A percentile compares a stretch with the other conserved stretches of the same genome.
These are phyloP conservation scores for Parnassius glacialis DNA, from an alignment of 2,888 invertebrate genomes.

Conservation along the genomic window DNA sequence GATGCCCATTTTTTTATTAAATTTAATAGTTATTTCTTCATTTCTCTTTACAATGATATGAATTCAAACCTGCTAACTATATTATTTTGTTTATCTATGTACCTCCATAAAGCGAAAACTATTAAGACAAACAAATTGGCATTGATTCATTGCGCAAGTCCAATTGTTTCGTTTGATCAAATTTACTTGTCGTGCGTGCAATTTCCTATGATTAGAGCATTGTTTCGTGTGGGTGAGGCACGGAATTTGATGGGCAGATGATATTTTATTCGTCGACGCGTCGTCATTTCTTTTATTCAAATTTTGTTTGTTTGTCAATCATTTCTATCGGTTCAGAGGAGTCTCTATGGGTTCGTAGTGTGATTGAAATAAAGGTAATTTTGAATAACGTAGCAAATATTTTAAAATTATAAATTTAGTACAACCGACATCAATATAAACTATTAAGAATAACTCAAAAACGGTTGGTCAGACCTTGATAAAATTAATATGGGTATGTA, in stretches of 20 bases:
- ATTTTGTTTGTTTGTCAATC: conserved; percentile 14
- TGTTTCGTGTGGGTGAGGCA: conserved; percentile 20
- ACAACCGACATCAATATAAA: too few relatives aligned
- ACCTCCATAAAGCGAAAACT: conserved; percentile 7
- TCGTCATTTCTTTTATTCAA: conserved; percentile 5
- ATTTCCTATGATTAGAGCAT: conserved; percentile 31
- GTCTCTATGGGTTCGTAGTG: too few relatives aligned
- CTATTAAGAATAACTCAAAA: too few relatives aligned
- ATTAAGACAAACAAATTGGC: conserved; percentile 18
- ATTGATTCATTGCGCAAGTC: conserved; percentile 20
- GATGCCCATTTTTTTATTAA: not conserved
- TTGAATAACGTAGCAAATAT: too few relatives aligned
- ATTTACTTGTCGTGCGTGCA: conserved; percentile 20
- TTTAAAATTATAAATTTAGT: too few relatives aligned
- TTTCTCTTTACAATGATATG: not conserved
- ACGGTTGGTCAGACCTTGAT: too few relatives aligned
- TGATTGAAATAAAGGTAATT: too few relatives aligned
- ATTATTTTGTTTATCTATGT: conserved; percentile 6
- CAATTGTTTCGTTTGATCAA: conserved; percentile 17
- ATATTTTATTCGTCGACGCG: conserved; percentile 7
- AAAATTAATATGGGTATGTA: too few relatives aligned
- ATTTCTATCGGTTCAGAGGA: not conserved
- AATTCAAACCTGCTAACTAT: conserved; percentile 17
- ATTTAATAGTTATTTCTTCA: conserved; percentile 1
- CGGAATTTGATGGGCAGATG: conserved; percentile 9